Base-by-base conservation (phyloP, 2,888 invertebrate genomes). In the Platyscelio sp. region DNA sequence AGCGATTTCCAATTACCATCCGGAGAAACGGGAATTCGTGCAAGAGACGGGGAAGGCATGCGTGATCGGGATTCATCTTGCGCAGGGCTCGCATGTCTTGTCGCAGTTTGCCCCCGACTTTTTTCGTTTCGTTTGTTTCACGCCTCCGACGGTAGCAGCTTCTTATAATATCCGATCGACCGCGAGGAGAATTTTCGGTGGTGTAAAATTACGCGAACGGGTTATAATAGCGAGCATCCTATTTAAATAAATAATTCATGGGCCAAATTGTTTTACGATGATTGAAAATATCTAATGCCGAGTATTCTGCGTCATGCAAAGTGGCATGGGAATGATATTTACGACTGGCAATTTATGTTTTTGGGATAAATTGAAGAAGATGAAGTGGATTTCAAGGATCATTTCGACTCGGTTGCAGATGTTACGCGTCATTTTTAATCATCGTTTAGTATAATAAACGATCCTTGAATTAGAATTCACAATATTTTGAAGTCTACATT, bases 61-160 rank as follows among this genome's bases (percentile, higher is more conserved):
- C 93, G 92, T 93, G 93, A 91, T 92, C 91, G 87, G 86, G 91
- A 91, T 92, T 93, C 91, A 92, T 92, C 89, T 90, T 89, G 79
- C 76, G 85, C 85, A 80, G 65, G 75, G 83, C 75, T 93, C 88
- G 92, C 93, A 91, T 93, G 93, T 92, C 91, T 86, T 92, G 93
- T 92, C 92, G 90, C 91, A 92, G 89, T 93, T 93, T 91, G 87
- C 88, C 84, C 83, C 83, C 86, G 86, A 80, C 74, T 80, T 86
- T 87, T 89, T 85, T 87, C 80, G 40, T 70, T 70, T 22, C 87
- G 77, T 88, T 88, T 86, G 89, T 87, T 90, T 91, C 92, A 88
- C 92, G 90, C 90, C 90, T 90, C 85, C 87, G 84, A 88, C 88
- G 87, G 89, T 88, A 89, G 89, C 87, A 67, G 83, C 85, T 83